A percentile compares a stretch with the other conserved stretches of the same genome.
Evolutionary conservation across 2,888 invertebrate species (phyloP).

Genomic region (Heliconius aoede): DNA sequence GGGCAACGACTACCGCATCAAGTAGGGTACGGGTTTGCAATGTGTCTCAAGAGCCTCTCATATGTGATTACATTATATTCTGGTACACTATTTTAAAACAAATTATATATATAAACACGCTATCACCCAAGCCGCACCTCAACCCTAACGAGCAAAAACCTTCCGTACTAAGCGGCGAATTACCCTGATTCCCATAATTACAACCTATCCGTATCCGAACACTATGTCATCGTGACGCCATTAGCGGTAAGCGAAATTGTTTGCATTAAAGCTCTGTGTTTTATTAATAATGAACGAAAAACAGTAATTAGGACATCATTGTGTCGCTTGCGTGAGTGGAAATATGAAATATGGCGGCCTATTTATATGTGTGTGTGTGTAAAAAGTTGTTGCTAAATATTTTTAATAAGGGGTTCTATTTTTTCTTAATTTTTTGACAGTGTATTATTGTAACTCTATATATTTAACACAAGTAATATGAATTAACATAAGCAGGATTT

Average conservation of each 20-base stretch:
- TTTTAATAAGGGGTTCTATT: conserved; percentile 1
- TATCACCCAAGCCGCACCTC: conserved; percentile 42
- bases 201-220: conserved; percentile 71
- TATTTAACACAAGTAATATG: too few species aligned
- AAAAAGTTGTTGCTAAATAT: background rate
- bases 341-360: conserved; percentile 29
- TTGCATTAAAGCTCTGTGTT: conserved; percentile 54
- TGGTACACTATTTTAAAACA: too few species aligned
- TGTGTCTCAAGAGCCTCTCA: too few species aligned
- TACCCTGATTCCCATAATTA: conserved; percentile 81
- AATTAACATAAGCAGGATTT: too few species aligned
- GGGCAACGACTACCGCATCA: background rate
- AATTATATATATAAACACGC: conserved; percentile 34
- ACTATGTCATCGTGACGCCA: conserved; percentile 80
- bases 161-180: conserved; percentile 70
- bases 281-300: conserved; percentile 47
- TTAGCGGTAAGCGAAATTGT: conserved; percentile 77
- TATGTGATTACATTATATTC: too few species aligned
- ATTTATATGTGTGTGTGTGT: background rate
- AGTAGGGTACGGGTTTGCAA: background rate
- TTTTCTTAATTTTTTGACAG: background rate
- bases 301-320: conserved; percentile 46
- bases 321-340: conserved; percentile 36
- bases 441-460: too few species aligned
- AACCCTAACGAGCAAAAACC: conserved; percentile 49